phyloP scores from a whole-genome alignment of 2,113 vertebrate species.

The Callaeas wilsoni region DNA sequence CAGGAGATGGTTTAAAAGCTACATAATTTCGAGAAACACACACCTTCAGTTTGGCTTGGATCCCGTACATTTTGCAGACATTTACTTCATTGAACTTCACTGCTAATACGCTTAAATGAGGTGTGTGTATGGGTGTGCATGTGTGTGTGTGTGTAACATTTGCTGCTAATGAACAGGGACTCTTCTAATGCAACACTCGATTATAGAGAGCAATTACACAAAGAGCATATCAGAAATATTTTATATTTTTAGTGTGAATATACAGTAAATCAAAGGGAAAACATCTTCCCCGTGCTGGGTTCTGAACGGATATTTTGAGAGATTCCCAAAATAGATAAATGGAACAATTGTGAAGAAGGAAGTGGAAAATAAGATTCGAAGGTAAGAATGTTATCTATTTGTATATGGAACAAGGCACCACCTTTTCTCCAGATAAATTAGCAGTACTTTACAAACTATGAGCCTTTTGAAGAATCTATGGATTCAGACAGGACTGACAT shows the following conservation, averaged over 20 bases:
- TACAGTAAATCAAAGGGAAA: neutral
- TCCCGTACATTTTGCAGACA: neutral
- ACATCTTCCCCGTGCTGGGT: neutral
- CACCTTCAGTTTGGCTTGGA: neutral
- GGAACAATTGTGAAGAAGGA: neutral
- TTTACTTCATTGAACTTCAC: neutral
- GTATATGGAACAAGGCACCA: neutral
- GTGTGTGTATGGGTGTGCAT: neutral
- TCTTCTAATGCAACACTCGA: neutral
- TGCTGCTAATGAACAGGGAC: neutral
- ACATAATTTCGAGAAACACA: neutral
- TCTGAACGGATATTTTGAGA: neutral
- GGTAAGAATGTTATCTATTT: neutral
- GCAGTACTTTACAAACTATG: neutral
- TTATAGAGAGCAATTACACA: neutral
- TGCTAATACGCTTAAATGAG: neutral
- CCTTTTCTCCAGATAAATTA: neutral
- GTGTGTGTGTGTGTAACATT: neutral
- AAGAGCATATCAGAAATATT: neutral
- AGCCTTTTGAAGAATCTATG: neutral
- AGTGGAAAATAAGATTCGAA: neutral
- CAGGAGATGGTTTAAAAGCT: conserved; percentile 14
- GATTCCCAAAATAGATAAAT: neutral
- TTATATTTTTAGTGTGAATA: neutral
- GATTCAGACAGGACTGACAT: neutral